A percentile compares a stretch with the other conserved stretches of the same genome.
Conservation (phyloP, 2,888 invertebrate species). For the Ceraclea dissimilis region DNA sequence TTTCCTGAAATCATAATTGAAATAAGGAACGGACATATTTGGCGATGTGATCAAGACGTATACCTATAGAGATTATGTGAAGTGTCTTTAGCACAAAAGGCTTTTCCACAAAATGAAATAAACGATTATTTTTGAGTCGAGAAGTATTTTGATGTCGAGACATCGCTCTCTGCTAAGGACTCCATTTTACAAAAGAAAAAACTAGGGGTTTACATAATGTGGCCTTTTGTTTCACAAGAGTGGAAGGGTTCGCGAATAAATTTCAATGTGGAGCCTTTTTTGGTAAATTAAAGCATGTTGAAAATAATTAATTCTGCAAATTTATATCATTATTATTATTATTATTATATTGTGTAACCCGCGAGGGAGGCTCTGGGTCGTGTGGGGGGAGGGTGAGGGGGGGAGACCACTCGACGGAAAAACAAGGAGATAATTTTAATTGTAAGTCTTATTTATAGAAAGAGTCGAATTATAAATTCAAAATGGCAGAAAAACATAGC, state of each 20-base stretch:
- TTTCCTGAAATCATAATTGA: no score
- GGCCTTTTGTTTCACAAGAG: conserved; percentile 8
- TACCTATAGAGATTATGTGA: no score
- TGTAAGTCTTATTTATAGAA: neutral
- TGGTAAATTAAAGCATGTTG: conserved; percentile 6
- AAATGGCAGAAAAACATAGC: no score
- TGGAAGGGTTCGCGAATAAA: conserved; percentile 1
- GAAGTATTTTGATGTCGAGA: no score
- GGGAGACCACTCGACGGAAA: neutral
- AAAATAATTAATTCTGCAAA: conserved; percentile 8
- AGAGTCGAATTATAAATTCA: neutral
- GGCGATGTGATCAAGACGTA: no score
- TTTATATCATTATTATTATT: conserved; percentile 1
- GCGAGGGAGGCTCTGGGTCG: neutral
- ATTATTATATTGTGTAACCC: neutral
- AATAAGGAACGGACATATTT: no score
- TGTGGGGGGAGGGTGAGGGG: neutral
- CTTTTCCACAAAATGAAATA: no score
- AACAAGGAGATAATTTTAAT: neutral
- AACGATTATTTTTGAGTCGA: no score
- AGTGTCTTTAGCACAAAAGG: no score
- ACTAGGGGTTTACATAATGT: neutral
- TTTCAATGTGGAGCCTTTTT: conserved; percentile 5
- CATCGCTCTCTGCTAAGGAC: no score
- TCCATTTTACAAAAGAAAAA: neutral